A percentile compares a stretch with the other conserved stretches of the same genome.
Conservation (phyloP, 2,113 vertebrate species). For the Neodon shergylaensis region DNA sequence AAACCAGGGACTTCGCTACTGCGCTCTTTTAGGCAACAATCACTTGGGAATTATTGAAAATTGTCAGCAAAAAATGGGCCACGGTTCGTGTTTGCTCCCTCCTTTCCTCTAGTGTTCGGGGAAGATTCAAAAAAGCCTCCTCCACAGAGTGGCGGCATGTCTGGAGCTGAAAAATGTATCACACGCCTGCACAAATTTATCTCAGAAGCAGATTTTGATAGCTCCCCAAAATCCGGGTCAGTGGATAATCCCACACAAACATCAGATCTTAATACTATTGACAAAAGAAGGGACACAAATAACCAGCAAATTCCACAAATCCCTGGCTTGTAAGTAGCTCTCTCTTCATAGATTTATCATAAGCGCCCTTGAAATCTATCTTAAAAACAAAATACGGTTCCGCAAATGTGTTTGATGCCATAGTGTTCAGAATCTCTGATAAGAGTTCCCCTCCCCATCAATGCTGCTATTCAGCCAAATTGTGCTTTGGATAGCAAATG, state of each 20-base stretch:
- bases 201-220: constrained; percentile 84
- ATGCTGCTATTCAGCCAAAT: not conserved
- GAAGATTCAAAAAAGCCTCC: constrained; percentile 67
- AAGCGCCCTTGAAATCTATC: constrained; percentile 78
- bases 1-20: constrained; percentile 50
- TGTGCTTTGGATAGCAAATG: not conserved
- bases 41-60: constrained; percentile 76
- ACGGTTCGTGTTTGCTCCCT: constrained; percentile 65
- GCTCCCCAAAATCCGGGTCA: constrained; percentile 84
- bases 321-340: constrained; percentile 74
- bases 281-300: constrained; percentile 83
- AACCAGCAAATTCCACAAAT: constrained; percentile 80
- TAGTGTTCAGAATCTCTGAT: not conserved
- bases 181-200: constrained; percentile 75
- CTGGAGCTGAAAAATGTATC: constrained; percentile 82
- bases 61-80: constrained; percentile 52
- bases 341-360: constrained; percentile 76
- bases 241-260: constrained; percentile 83
- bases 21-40: constrained; percentile 68
- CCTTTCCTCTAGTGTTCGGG: constrained; percentile 65
- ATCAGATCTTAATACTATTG: constrained; percentile 82
- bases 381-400: not conserved
- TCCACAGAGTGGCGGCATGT: constrained; percentile 49
- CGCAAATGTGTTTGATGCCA: not conserved
- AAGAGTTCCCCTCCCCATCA: not conserved